Percentiles rank a stretch among this genome's conserved stretches.
These are phyloP conservation scores for Papilio demoleus DNA, from an alignment of 2,888 invertebrate genomes.

Conservation along the genomic window DNA sequence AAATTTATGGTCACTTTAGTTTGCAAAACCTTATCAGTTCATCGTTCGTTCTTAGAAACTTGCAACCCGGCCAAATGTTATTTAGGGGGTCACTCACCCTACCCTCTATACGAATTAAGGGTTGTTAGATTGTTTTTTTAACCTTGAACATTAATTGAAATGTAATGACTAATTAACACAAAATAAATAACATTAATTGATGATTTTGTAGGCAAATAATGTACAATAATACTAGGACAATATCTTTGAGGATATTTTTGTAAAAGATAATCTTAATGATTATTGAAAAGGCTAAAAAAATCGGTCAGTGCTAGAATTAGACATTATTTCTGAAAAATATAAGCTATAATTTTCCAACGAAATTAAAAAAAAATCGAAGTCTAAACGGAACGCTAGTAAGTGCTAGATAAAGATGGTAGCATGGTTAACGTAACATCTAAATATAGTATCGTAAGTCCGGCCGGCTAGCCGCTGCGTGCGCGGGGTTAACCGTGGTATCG, in stretches of 20 bases:
- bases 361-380: no score
- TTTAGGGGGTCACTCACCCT: background rate
- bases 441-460: conserved; percentile 58
- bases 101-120: background rate
- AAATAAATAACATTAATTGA: no score
- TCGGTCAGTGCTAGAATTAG: no score
- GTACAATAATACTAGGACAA: no score
- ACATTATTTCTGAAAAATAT: no score
- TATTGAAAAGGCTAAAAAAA: no score
- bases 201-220: no score
- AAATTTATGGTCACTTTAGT: background rate
- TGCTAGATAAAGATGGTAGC: background rate
- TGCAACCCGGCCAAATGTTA: background rate
- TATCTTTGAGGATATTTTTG: no score
- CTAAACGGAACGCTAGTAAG: background rate
- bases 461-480: conserved; percentile 77
- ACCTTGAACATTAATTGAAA: no score
- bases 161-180: no score
- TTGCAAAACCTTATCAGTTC: background rate
- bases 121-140: background rate
- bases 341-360: no score
- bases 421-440: conserved; percentile 49
- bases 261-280: no score
- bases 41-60: background rate
- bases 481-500: conserved; percentile 78